phyloP scores from a whole-genome alignment of 2,888 invertebrate species.

The Tridacna crocea region DNA sequence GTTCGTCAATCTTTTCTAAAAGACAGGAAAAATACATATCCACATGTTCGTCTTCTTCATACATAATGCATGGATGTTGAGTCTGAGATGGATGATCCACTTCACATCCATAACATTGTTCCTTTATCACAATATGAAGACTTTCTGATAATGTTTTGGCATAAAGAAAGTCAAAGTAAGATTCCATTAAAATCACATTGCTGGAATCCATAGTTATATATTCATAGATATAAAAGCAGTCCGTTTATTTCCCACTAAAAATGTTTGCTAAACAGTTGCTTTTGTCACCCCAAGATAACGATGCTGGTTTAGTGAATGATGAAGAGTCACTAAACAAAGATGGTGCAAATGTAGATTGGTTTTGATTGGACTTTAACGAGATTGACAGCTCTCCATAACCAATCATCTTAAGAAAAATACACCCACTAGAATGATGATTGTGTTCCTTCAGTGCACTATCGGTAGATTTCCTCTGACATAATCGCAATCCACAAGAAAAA shows the following conservation, averaged over 20 bases:
- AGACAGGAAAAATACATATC: slow-evolving; percentile 33
- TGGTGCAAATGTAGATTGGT: too few relatives aligned
- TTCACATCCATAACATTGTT: slow-evolving; percentile 35
- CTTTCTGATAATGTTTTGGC: slow-evolving; percentile 33
- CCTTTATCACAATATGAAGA: background rate
- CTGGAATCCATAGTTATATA: background rate
- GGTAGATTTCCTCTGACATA: background rate
- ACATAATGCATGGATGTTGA: slow-evolving; percentile 42
- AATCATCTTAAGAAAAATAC: slow-evolving; percentile 36
- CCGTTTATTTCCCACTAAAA: background rate
- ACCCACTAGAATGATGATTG: slow-evolving; percentile 6
- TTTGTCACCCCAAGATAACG: background rate
- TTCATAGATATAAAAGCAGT: background rate
- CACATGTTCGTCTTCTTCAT: background rate
- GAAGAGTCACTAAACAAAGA: background rate
- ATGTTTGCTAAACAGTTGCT: background rate
- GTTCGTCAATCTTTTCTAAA: slow-evolving; percentile 29
- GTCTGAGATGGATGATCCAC: slow-evolving; percentile 38
- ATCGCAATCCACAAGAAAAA: slow-evolving; percentile 2
- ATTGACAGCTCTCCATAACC: background rate
- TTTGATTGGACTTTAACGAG: background rate
- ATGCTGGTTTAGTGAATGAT: background rate
- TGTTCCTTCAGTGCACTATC: slow-evolving; percentile 2
- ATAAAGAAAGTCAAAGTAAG: slow-evolving; percentile 43
- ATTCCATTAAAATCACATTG: background rate